These are phyloP conservation scores for Arvicanthis niloticus DNA, from an alignment of 2,113 vertebrate genomes.

Conservation along the genomic window DNA sequence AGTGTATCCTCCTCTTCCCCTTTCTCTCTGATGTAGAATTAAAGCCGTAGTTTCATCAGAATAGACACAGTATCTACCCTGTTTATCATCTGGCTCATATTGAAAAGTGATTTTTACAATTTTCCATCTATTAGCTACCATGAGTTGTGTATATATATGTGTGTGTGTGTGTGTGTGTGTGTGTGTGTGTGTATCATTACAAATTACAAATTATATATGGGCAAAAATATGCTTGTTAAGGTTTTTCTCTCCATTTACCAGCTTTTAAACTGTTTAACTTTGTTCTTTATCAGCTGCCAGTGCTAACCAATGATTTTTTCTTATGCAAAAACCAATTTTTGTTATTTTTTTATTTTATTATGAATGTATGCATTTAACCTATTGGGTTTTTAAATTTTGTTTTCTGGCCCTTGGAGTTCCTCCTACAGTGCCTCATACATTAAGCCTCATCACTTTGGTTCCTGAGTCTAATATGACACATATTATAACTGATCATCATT, in stretches of 20 bases:
- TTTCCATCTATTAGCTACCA: neutral
- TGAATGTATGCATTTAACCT: neutral
- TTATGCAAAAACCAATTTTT: neutral
- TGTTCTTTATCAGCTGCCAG: neutral
- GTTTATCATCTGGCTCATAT: neutral
- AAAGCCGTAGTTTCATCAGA: neutral
- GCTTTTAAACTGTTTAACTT: constrained; percentile 12
- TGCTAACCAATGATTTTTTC: neutral
- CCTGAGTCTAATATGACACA: neutral
- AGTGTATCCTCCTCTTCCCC: neutral
- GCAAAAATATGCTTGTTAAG: neutral
- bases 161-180: no score
- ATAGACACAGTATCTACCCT: neutral
- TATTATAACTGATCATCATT: neutral
- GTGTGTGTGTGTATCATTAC: no score
- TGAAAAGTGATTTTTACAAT: neutral
- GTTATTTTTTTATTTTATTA: neutral
- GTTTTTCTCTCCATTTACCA: neutral
- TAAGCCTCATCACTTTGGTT: neutral
- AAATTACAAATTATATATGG: neutral
- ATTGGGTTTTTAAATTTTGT: neutral
- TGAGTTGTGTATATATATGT: neutral
- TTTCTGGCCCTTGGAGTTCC: neutral
- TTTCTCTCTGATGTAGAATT: neutral
- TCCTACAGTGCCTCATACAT: neutral